A percentile compares a stretch with the other conserved stretches of the same genome.
These are phyloP conservation scores for Carposina sasakii DNA, from an alignment of 1,140 invertebrate genomes.

Conservation along the genomic window DNA sequence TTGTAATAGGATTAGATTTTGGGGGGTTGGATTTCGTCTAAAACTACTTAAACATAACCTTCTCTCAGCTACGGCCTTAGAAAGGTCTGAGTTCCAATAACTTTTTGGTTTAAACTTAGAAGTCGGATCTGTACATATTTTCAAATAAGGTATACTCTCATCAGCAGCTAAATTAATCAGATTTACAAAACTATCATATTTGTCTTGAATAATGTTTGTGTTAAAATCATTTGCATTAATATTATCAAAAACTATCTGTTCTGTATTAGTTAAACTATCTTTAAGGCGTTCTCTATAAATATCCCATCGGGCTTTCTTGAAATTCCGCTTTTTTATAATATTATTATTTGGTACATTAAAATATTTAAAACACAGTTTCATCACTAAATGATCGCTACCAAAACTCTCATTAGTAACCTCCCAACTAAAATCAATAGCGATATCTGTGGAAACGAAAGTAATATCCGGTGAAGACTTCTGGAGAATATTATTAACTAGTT, in stretches of 20 bases:
- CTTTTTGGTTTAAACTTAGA: slow-evolving; percentile 1
- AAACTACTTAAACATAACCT: neutral
- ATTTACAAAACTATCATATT: neutral
- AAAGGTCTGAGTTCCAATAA: slow-evolving; percentile 2
- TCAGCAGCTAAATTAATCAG: neutral
- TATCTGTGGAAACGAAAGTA: too few relatives aligned
- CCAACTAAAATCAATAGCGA: too few relatives aligned
- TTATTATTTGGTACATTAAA: too few relatives aligned
- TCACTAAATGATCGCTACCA: too few relatives aligned
- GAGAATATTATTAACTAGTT: slow-evolving; percentile 3
- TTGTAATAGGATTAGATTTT: too few relatives aligned
- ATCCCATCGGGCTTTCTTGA: too few relatives aligned
- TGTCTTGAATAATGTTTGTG: neutral
- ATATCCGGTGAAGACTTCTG: slow-evolving; percentile 4
- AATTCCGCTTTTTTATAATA: too few relatives aligned
- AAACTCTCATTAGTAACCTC: too few relatives aligned
- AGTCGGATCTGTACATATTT: neutral
- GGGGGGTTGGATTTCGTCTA: neutral
- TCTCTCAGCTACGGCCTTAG: neutral
- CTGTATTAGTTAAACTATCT: too few relatives aligned
- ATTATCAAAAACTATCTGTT: too few relatives aligned
- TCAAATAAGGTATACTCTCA: neutral
- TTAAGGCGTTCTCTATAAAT: too few relatives aligned
- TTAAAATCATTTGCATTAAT: neutral
- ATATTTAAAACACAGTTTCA: too few relatives aligned